Conservation (phyloP, 2,797 vertebrate species). For the Artibeus jamaicensis region DNA sequence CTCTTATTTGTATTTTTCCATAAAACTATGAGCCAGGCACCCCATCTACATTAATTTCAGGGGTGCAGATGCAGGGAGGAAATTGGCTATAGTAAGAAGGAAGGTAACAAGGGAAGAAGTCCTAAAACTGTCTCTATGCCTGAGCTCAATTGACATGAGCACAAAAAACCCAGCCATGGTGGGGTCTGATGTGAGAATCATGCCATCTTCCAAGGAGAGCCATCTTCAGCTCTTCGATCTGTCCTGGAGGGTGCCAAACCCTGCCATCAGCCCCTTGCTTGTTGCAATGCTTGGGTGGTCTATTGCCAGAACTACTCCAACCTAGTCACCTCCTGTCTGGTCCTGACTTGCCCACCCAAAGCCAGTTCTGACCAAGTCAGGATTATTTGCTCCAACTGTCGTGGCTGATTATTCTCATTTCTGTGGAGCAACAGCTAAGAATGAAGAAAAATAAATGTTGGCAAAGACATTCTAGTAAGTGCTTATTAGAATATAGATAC, state of each 20-base stretch:
- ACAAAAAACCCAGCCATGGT: not conserved
- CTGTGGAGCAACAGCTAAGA: not conserved
- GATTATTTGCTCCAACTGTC: not conserved
- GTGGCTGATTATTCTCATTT: not conserved
- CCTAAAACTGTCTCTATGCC: not conserved
- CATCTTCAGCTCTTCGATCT: not conserved
- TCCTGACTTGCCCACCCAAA: not conserved
- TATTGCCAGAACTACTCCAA: not conserved
- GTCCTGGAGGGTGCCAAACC: not conserved
- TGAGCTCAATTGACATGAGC: not conserved
- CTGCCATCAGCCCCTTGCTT: not conserved
- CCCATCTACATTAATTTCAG: not conserved
- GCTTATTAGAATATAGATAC: constrained; percentile 29
- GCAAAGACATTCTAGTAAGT: not conserved
- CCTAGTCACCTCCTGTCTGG: not conserved
- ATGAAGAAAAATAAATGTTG: not conserved
- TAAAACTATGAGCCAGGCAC: not conserved
- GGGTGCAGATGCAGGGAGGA: not conserved
- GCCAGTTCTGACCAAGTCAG: not conserved
- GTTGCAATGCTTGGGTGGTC: not conserved
- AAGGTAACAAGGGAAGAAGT: not conserved
- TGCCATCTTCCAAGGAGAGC: not conserved
- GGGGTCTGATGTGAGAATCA: not conserved
- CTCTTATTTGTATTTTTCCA: not conserved
- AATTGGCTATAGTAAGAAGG: not conserved